Evolutionary conservation across 2,113 vertebrate genomes (phyloP).

Genomic region (Nesogale talazaci): DNA sequence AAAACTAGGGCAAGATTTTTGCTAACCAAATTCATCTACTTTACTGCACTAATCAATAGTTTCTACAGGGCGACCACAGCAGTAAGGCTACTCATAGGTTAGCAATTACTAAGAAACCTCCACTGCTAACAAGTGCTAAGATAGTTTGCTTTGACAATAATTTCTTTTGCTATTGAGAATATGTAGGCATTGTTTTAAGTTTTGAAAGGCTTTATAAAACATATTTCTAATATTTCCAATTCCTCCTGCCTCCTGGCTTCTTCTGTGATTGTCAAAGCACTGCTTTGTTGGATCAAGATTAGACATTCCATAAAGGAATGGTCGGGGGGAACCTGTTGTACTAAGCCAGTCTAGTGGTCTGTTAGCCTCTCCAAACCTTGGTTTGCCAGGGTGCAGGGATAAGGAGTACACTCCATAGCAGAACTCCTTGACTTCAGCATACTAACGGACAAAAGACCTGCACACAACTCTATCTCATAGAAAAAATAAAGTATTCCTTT

Average conservation of each 20-base stretch:
- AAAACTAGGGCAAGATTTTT: neutral
- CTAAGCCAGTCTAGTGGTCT: neutral
- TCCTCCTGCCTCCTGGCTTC: neutral
- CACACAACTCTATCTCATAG: neutral
- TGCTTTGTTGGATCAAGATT: neutral
- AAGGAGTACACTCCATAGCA: neutral
- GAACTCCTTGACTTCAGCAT: neutral
- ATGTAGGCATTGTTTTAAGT: slow-evolving; percentile 13
- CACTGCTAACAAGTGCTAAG: neutral
- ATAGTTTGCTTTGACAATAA: slow-evolving; percentile 25
- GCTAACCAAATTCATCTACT: slow-evolving; percentile 46
- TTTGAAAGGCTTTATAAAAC: slow-evolving; percentile 42
- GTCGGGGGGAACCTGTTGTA: neutral
- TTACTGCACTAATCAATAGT: slow-evolving; percentile 53
- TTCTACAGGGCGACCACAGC: slow-evolving; percentile 5
- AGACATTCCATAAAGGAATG: neutral
- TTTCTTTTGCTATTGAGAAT: slow-evolving; percentile 55
- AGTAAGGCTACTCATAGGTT: slow-evolving; percentile 27
- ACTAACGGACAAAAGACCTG: slow-evolving; percentile 25
- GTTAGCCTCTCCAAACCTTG: neutral
- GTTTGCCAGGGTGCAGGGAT: neutral
- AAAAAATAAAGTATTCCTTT: no score
- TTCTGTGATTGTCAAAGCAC: slow-evolving; percentile 34
- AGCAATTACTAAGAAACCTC: slow-evolving; percentile 1
- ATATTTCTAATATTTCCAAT: neutral